Base-by-base conservation (phyloP, 1,140 invertebrate species). In the Planococcus citri region DNA sequence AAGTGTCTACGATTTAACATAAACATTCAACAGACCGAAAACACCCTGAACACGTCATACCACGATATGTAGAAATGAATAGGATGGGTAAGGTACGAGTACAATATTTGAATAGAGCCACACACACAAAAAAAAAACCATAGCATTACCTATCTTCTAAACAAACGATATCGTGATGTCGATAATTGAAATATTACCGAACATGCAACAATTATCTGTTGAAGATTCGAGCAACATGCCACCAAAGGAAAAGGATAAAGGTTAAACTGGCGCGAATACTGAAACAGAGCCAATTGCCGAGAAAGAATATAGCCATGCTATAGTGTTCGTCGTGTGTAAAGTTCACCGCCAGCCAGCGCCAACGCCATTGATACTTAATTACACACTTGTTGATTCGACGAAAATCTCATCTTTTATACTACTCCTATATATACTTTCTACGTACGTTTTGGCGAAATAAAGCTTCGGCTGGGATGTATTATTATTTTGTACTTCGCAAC, bases 301-400 rank as follows among this genome's bases (percentile, higher is more conserved):
- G 17, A 20, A 37, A 37, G 6, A 6, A 14, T 37, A 37, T 37
- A 8, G 33, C 14, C 6, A 37, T 37, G 33, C 14, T 51, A 17
- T n/a, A 51, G 6, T n/a, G 17, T 51, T 51, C 17, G 12, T 6
- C 41, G 6, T 37, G 41, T 20, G 41, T 51, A 51, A 51, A 51
- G 17, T 51, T 51, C n/a, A n/a, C 41, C 12, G 12, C 29, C n/a
- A n/a, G n/a, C n/a, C n/a, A n/a, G n/a, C n/a, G n/a, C n/a, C n/a
- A n/a, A n/a, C n/a, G n/a, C n/a, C 29, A 12, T 12, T 51, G 41
- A 51, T 51, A 51, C 41, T 51, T 51, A 51, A 51, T 51, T 51
- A 51, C 41, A 51, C 41, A 51, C 41, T 51, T 51, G 41, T 51
- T 51, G 41, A 51, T 51, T 51, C 41, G 41, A 14, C 41, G 41